Base-by-base conservation (phyloP, 2,113 vertebrate species). In the Gallinago jamesoni region DNA sequence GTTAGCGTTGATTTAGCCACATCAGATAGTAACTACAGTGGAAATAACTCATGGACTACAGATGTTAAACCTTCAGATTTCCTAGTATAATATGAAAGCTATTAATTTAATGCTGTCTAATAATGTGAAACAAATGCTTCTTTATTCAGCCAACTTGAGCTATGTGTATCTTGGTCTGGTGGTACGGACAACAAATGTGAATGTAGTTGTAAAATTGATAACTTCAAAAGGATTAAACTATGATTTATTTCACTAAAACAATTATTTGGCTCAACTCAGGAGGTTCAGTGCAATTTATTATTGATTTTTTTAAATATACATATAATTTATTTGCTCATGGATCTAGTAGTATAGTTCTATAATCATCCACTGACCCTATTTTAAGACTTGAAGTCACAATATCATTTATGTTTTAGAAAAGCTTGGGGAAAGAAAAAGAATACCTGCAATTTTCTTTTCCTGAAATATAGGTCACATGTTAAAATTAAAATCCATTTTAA, bases 171-270 rank as follows among this genome's bases (percentile, higher is more conserved):
- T 86, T n/a, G 3, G 14, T 43, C 45, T 55, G 35, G 9, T 41
- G 64, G 41, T 47, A 63, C 35, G 27, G 19, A 22, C 31, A 89
- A 47, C 31, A 90, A 93, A 45, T 43, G 24, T 52, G 79, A 78
- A 72, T 25, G 19, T 39, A 88, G 37, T 72, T 62, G 48, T 70
- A 39, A 60, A 85, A 85, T 43, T 48, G 68, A 47, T 81, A 68
- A 35, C 31, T 74, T 66, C 43, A 74, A 48, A 85, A 45, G 12
- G 73, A 91, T 76, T 75, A 84, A 82, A 87, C n/a, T 37, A 43
- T 52, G 30, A 89, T 87, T 84, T 85, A 59, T 83, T 87, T 91
- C 82, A 68, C 48, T 27, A 41, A 60, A 16, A 50, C 35, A 80
- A 77, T 81, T 83, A 92, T 55, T 60, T 64, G 70, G 10, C 24